Evolutionary conservation across 2,797 vertebrate species (phyloP), one percentile per base, ranked within the genome.

Genomic region (Megaceryle alcyon): DNA sequence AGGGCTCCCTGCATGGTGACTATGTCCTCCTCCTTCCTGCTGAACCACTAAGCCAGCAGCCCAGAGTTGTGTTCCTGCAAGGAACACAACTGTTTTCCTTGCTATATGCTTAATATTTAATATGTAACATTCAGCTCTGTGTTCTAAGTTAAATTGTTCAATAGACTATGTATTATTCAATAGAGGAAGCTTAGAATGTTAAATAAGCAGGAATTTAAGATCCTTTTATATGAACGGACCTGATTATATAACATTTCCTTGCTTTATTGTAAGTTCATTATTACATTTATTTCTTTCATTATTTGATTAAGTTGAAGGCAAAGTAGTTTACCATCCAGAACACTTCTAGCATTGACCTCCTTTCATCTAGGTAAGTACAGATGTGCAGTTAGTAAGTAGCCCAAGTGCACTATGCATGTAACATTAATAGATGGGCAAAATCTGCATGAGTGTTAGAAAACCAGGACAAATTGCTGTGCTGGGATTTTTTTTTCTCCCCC

Each of bases 161-260:
- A 79, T 90, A 76, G 76, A 28, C 8, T 53, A 65, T 94, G 29
- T 26, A 92, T 94, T 86, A 96, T 95, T 95, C 69, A 95, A 48
- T 35, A 88, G n/a, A 19, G 7, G 26, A 48, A 66, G 53, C 12
- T 73, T 66, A 51, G 23, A 60, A 72, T 49, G 28, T 83, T 63
- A 87, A 95, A 90, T 57, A 87, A 87, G 44, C 22, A 86, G 29
- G 33, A 43, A 64, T 91, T 90, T 76, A 54, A 85, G 46, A 76
- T 37, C 26, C n/a, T 31, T 81, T 59, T 88, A 11, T 54, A 53
- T 2, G 14, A 79, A 76, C 43, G 35, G 59, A 5, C 9, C 37
- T 12, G 54, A 70, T 92, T 70, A 68, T 1, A 1, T 61, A 82
- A 77, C 17, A 39, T 35, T 76, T 77, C 31, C 76, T 60, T 65